Base-by-base conservation (phyloP, 2,797 vertebrate genomes). In the Spinibarbus caldwelli region DNA sequence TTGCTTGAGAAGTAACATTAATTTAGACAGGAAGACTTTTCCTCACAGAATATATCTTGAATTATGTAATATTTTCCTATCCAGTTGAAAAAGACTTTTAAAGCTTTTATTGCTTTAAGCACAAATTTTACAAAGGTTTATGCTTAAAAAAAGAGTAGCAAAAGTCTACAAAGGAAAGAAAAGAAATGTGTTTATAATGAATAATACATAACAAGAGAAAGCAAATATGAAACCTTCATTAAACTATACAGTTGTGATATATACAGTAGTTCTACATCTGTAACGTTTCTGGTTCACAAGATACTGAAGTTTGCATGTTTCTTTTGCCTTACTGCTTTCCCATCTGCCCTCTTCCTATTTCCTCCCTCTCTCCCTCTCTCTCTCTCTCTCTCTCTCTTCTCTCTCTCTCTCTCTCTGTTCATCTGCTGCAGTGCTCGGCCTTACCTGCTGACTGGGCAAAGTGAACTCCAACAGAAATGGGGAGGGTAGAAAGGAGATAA, bases 371-470 rank as follows among this genome's bases (percentile, higher is more conserved):
- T 76, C 73, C n/a, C n/a, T n/a, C n/a, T n/a, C n/a, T n/a, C n/a
- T n/a, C n/a, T n/a, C n/a, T n/a, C n/a, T n/a, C n/a, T n/a, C n/a
- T n/a, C n/a, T n/a, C n/a, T n/a, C n/a, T n/a, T 85, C 80, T 73
- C n/a, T 23, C n/a, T 82, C 38, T 62, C 66, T 70, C 2, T 80
- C 68, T 85, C 36, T 80, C 68, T 85, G 19, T 3, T 36, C 78
- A 80, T 76, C 75, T 84, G 91, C 93, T 93, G 94, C 94, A 93
- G 92, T 93, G 90, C 87, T 83, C 17, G 85, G 81, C 87, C 85
- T 88, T 90, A 91, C 88, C 91, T 95, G 94, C 95, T 95, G 94
- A 95, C 94, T 91, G 91, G 86, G 93, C 94, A 94, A 89, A 94
- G 92, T 77, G 85, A 92, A 93, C 87, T 93, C 91, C 91, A 90